These are phyloP conservation scores for Leucoraja ocellata DNA, from an alignment of 2,797 vertebrate species.

Conservation along the genomic window DNA sequence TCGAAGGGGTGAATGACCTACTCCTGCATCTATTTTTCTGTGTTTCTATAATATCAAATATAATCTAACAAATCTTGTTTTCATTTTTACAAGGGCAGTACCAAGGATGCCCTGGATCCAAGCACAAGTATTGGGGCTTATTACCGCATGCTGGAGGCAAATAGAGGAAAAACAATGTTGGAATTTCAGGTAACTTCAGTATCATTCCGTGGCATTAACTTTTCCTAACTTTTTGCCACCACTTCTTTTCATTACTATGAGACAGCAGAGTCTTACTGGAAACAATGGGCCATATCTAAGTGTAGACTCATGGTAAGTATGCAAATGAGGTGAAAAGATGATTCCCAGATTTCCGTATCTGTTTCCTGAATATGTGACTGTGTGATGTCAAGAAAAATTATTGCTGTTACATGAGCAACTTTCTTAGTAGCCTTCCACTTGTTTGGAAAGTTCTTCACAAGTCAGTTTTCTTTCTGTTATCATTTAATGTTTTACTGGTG, in stretches of 20 bases:
- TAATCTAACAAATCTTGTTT: slow-evolving; percentile 26
- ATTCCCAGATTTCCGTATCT: not conserved
- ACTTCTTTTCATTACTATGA: not conserved
- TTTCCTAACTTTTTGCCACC: not conserved
- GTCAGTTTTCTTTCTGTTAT: not conserved
- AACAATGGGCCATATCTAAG: not conserved
- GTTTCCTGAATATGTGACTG: not conserved
- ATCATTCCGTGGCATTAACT: not conserved
- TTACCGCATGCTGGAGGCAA: slow-evolving; percentile 72
- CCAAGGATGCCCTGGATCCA: slow-evolving; percentile 70
- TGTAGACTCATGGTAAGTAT: not conserved
- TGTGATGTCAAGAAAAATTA: not conserved
- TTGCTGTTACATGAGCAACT: not conserved
- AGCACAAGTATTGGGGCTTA: slow-evolving; percentile 80
- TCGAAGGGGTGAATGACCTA: too few relatives aligned
- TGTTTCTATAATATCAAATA: not conserved
- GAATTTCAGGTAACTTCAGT: slow-evolving; percentile 75
- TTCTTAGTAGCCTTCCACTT: not conserved
- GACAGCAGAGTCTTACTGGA: too few relatives aligned
- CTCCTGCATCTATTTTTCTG: too few relatives aligned
- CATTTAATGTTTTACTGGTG: not conserved
- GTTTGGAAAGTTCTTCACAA: not conserved
- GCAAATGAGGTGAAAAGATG: not conserved
- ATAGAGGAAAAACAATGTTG: slow-evolving; percentile 77
- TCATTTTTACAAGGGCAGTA: slow-evolving; percentile 62